Evolutionary conservation across 1,140 invertebrate genomes (phyloP).

Genomic region (Phortica variegata): DNA sequence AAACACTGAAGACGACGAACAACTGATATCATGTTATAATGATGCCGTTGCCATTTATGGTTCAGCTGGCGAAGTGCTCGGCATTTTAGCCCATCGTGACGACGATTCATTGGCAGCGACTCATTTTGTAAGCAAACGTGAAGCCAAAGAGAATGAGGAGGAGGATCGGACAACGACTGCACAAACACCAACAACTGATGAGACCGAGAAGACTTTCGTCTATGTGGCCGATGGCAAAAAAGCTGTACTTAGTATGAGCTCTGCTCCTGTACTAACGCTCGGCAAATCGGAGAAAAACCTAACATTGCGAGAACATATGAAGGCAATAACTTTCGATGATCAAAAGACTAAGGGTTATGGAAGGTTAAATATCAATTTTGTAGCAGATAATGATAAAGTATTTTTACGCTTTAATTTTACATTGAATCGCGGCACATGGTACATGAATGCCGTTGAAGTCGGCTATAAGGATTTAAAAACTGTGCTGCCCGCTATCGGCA

Average conservation of each 20-base stretch:
- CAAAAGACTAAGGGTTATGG: conserved; percentile 38
- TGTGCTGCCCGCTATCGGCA: conserved; percentile 39
- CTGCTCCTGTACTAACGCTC: conserved; percentile 34
- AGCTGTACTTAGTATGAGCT: conserved; percentile 42
- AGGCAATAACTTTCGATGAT: conserved; percentile 49
- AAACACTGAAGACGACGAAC: conserved; percentile 61
- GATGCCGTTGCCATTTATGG: conserved; percentile 61
- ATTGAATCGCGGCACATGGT: conserved; percentile 59
- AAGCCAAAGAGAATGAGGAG: conserved; percentile 31
- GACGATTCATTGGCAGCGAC: no score
- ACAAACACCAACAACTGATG: conserved; percentile 21
- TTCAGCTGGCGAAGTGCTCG: conserved; percentile 59
- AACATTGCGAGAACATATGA: conserved; percentile 37
- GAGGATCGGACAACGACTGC: conserved; percentile 20
- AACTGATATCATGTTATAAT: conserved; percentile 61
- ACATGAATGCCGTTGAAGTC: conserved; percentile 60
- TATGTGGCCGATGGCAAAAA: conserved; percentile 49
- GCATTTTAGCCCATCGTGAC: conserved; percentile 59
- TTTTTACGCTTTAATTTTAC: conserved; percentile 45
- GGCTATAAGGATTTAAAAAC: conserved; percentile 42
- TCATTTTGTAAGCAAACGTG: conserved; percentile 42
- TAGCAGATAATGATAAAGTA: conserved; percentile 36
- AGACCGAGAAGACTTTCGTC: conserved; percentile 38
- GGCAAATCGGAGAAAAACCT: conserved; percentile 29
- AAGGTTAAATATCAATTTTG: conserved; percentile 44